Evolutionary conservation across 64 coral and sea anemone genomes (phyloP).

Genomic region (Montipora foliosa): DNA sequence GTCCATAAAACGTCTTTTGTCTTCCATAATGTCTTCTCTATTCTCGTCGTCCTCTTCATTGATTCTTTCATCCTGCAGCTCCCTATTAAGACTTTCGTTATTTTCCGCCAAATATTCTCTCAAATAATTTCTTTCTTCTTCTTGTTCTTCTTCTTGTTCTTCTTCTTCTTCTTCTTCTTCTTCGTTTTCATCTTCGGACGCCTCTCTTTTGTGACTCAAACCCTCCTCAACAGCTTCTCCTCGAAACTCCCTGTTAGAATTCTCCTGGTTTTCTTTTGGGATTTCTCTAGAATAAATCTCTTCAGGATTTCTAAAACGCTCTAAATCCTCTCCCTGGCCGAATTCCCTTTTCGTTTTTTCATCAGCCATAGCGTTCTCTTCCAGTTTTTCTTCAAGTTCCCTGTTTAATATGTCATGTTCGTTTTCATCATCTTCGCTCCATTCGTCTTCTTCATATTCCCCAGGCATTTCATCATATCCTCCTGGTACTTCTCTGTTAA

Average conservation of each 20-base stretch:
- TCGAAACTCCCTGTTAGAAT: not conserved
- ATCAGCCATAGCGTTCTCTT: conserved; percentile 13
- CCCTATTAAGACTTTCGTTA: not conserved
- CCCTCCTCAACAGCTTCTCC: not conserved
- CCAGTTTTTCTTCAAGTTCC: not conserved
- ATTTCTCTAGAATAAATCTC: not conserved
- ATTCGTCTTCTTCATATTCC: not conserved
- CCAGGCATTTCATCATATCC: not conserved
- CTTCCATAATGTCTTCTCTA: not conserved
- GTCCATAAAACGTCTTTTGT: not conserved
- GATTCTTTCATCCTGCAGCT: not conserved
- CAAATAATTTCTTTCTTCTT: not conserved
- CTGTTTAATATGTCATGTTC: not conserved
- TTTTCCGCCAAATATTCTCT: not conserved
- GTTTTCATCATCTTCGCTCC: not conserved
- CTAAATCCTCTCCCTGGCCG: not conserved
- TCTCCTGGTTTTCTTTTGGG: not conserved
- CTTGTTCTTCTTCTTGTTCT: not conserved
- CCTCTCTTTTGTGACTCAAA: not conserved
- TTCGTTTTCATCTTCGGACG: not conserved
- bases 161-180: not conserved
- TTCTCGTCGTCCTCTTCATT: not conserved
- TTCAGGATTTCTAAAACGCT: not conserved
- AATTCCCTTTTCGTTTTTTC: not conserved
- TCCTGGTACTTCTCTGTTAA: not conserved